Conservation (phyloP, 92 coral and sea anemone genomes). For the Bergia sp. region DNA sequence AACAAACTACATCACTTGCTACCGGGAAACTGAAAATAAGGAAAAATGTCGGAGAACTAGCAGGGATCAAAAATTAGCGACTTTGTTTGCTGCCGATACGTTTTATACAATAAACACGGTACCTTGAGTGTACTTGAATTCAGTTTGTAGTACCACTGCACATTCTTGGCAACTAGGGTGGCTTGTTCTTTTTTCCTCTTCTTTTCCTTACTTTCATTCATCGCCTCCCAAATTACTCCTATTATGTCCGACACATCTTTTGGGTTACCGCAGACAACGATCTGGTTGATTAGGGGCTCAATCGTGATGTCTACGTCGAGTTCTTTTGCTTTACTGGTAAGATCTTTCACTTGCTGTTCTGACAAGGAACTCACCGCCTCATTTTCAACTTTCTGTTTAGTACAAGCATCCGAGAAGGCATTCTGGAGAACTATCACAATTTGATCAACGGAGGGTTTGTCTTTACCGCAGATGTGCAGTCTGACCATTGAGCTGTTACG, state of each 20-base stretch:
- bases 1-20: no score
- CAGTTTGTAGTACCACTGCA: slow-evolving; percentile 29
- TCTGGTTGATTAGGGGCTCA: slow-evolving; percentile 55
- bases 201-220: slow-evolving; percentile 62
- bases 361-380: slow-evolving; percentile 57
- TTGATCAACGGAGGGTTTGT: background rate
- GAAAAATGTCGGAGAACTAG: no score
- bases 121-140: slow-evolving; percentile 28
- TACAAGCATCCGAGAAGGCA: slow-evolving; percentile 53
- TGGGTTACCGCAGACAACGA: slow-evolving; percentile 71
- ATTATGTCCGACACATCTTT: slow-evolving; percentile 62
- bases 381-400: slow-evolving; percentile 54
- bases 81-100: no score
- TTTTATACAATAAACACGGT: background rate
- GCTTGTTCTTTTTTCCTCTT: slow-evolving; percentile 63
- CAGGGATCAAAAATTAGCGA: no score
- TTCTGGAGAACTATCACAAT: slow-evolving; percentile 19
- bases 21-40: no score
- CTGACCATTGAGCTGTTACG: background rate
- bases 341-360: slow-evolving; percentile 35
- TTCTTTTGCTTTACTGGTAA: slow-evolving; percentile 50
- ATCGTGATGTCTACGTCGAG: slow-evolving; percentile 64
- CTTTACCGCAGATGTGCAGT: no score
- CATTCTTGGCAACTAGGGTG: slow-evolving; percentile 44
- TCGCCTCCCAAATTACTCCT: slow-evolving; percentile 65